phyloP scores from a whole-genome alignment of 2,888 invertebrate species.

The Drosophila anomelani region DNA sequence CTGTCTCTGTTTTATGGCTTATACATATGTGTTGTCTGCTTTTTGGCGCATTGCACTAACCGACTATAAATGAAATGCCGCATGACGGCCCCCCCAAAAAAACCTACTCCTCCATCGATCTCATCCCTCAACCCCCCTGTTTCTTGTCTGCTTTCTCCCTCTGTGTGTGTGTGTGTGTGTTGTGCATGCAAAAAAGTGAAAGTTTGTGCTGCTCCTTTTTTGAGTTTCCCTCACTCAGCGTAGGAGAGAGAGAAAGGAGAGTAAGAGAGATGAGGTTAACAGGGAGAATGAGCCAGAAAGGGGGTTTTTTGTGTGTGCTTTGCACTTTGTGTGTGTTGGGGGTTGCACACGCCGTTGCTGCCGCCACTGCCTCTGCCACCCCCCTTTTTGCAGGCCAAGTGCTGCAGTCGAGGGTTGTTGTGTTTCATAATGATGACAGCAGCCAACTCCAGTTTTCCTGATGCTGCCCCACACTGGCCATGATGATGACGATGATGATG shows the following conservation, averaged over 20 bases:
- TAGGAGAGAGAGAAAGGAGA: background rate
- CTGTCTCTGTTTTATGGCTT: slow-evolving; percentile 33
- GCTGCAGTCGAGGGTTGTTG: slow-evolving; percentile 75
- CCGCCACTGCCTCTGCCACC: slow-evolving; percentile 4
- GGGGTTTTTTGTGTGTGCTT: slow-evolving; percentile 47
- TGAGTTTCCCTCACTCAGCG: slow-evolving; percentile 23
- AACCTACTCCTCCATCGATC: background rate
- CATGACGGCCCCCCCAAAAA: slow-evolving; percentile 58
- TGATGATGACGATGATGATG: slow-evolving; percentile 23
- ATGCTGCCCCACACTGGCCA: slow-evolving; percentile 45
- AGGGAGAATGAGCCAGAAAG: slow-evolving; percentile 28
- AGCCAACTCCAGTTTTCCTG: slow-evolving; percentile 45
- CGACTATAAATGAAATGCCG: slow-evolving; percentile 65
- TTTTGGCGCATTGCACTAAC: slow-evolving; percentile 76
- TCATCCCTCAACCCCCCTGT: background rate
- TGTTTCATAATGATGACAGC: slow-evolving; percentile 76
- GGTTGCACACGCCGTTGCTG: slow-evolving; percentile 57
- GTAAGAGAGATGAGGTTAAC: background rate
- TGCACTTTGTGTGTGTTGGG: slow-evolving; percentile 66
- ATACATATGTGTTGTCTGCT: slow-evolving; percentile 54
- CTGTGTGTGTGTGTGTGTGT: background rate
- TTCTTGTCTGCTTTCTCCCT: slow-evolving; percentile 6
- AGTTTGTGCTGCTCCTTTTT: slow-evolving; percentile 77
- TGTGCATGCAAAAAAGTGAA: slow-evolving; percentile 71
- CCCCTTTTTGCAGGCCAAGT: slow-evolving; percentile 33